Conservation (phyloP, 1,140 invertebrate genomes). For the Melanaphis sacchari region DNA sequence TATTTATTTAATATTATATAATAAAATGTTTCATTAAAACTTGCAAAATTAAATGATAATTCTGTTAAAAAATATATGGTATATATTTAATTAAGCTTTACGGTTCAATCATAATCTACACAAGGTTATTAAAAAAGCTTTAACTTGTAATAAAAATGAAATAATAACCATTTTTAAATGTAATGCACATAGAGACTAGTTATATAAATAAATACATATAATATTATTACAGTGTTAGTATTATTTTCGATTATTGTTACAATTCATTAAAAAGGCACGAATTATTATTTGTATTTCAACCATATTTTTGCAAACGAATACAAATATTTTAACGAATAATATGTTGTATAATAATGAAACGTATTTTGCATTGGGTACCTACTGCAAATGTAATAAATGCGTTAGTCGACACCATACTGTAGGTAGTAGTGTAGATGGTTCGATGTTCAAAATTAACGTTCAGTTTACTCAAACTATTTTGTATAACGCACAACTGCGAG, state of each 20-base stretch:
- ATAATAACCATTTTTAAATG: neutral
- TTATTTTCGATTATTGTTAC: neutral
- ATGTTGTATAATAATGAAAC: neutral
- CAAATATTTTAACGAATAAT: neutral
- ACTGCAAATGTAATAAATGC: neutral
- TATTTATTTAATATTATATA: constrained; percentile 18
- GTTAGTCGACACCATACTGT: neutral
- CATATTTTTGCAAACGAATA: neutral
- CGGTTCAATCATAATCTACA: neutral
- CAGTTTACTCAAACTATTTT: constrained; percentile 11
- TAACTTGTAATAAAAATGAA: neutral
- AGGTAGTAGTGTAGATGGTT: neutral
- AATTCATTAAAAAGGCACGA: neutral
- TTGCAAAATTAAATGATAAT: neutral
- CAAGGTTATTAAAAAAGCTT: neutral
- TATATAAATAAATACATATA: neutral
- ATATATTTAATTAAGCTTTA: neutral
- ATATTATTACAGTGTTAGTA: neutral
- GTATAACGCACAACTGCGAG: neutral
- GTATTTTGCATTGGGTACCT: neutral
- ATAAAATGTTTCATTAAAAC: neutral
- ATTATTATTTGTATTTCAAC: neutral
- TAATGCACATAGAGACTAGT: neutral
- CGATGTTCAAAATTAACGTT: neutral
- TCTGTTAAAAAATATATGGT: neutral